A percentile compares a stretch with the other conserved stretches of the same genome.
Evolutionary conservation across 2,113 vertebrate species (phyloP).

Genomic region (Emberiza fucata): DNA sequence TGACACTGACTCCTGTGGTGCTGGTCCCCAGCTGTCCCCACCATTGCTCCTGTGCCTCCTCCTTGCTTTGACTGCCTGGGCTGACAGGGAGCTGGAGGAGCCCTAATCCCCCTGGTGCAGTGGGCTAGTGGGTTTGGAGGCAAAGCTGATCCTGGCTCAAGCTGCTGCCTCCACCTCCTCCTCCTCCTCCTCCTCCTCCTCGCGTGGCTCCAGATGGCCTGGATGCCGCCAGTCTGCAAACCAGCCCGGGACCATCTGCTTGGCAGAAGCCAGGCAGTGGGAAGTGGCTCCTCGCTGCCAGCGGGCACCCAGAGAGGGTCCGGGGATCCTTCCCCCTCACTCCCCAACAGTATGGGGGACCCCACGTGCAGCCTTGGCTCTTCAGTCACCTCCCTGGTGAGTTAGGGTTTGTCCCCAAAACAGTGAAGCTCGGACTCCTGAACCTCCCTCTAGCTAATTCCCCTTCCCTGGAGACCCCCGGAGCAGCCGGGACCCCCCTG

Average conservation of each 20-base stretch:
- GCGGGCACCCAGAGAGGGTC: background rate
- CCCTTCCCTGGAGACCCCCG: rapidly evolving
- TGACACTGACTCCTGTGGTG: rapidly evolving
- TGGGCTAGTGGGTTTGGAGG: constrained; percentile 50
- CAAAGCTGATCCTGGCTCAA: constrained; percentile 45
- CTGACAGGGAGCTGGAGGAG: background rate
- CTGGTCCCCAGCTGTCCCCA: background rate
- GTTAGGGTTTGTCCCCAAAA: background rate
- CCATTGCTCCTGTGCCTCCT: background rate
- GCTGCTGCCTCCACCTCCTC: background rate
- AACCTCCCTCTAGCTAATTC: background rate
- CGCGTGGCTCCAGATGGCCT: constrained; percentile 48
- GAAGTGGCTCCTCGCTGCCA: background rate
- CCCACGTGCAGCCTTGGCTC: background rate
- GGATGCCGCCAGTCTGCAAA: constrained; percentile 36
- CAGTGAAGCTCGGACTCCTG: rapidly evolving
- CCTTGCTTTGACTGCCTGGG: background rate
- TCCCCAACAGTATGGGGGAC: background rate
- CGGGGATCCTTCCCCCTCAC: background rate
- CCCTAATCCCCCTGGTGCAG: constrained; percentile 8
- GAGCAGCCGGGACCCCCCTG: rapidly evolving
- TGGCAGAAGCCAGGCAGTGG: background rate
- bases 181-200: background rate
- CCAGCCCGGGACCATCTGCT: constrained; percentile 51
- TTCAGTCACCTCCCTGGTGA: background rate